phyloP scores from a whole-genome alignment of 2,888 invertebrate genomes.

The Serrognathus titanus region DNA sequence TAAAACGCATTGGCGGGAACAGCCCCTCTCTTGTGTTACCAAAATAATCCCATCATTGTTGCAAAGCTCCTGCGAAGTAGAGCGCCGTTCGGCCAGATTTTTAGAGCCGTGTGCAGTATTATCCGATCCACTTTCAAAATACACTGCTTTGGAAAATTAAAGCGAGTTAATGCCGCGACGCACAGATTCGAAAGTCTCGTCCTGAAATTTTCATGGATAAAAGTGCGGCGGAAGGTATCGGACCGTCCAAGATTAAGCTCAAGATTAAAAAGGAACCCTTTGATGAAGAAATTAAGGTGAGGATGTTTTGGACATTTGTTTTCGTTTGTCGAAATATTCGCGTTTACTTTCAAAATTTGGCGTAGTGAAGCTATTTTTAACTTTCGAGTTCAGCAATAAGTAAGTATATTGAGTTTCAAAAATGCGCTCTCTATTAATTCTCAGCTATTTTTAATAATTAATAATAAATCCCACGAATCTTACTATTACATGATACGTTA shows the following conservation, averaged over 20 bases:
- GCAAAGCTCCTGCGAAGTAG: slow-evolving; percentile 34
- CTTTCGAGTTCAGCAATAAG: slow-evolving; percentile 9
- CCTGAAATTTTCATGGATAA: slow-evolving; percentile 37
- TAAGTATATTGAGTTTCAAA: no score
- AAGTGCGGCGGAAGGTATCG: slow-evolving; percentile 22
- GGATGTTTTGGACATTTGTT: slow-evolving; percentile 17
- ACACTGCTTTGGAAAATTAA: neutral
- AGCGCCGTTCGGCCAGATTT: slow-evolving; percentile 20
- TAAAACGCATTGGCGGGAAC: slow-evolving; percentile 40
- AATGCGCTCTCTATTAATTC: no score
- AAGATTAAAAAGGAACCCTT: slow-evolving; percentile 66
- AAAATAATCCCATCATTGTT: slow-evolving; percentile 45
- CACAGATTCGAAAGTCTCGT: neutral
- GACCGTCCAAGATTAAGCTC: slow-evolving; percentile 28
- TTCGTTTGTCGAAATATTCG: slow-evolving; percentile 3
- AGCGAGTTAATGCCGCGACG: neutral
- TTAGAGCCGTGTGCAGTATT: slow-evolving; percentile 19
- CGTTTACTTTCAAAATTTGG: slow-evolving; percentile 9
- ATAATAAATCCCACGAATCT: no score
- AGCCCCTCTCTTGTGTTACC: slow-evolving; percentile 41
- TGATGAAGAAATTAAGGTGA: slow-evolving; percentile 75
- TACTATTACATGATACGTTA: no score
- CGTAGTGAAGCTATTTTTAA: slow-evolving; percentile 13
- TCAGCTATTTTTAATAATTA: no score
- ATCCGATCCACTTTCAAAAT: slow-evolving; percentile 2